A percentile compares a stretch with the other conserved stretches of the same genome.
Conservation (phyloP, 2,797 vertebrate species). For the Syngnathus rostellatus region DNA sequence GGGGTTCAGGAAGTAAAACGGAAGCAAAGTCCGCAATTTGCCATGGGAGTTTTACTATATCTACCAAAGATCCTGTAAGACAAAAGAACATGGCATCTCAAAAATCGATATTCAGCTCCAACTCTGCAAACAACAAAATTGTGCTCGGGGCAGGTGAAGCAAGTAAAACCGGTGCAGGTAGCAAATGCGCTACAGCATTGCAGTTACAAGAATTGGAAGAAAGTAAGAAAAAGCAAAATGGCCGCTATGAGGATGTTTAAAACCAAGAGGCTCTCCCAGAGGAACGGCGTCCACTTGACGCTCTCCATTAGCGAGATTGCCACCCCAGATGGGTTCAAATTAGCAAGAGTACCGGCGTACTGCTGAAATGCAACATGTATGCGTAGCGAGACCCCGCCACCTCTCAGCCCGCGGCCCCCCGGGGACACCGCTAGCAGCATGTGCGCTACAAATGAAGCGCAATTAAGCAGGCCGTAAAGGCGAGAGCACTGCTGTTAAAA, state of each 20-base stretch:
- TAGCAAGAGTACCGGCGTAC: constrained; percentile 58
- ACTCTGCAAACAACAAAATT: constrained; percentile 28
- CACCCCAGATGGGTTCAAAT: constrained; percentile 62
- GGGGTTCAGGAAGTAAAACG: neutral
- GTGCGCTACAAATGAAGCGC: constrained; percentile 45
- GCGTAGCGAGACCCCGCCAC: constrained; percentile 30
- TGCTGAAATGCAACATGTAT: constrained; percentile 45
- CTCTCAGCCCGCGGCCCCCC: neutral
- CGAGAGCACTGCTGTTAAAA: constrained; percentile 20
- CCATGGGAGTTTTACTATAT: too few relatives aligned
- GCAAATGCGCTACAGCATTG: constrained; percentile 17
- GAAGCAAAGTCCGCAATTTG: neutral
- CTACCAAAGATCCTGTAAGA: too few relatives aligned
- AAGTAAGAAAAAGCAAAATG: constrained; percentile 20
- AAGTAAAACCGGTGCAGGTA: constrained; percentile 18
- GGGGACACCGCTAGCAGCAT: constrained; percentile 22
- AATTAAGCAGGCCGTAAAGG: constrained; percentile 32
- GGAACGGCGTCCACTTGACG: constrained; percentile 44
- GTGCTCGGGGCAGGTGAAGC: constrained; percentile 29
- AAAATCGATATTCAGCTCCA: constrained; percentile 39
- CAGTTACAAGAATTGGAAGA: constrained; percentile 14
- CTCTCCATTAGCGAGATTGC: constrained; percentile 65
- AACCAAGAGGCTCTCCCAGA: constrained; percentile 46
- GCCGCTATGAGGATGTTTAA: constrained; percentile 10
- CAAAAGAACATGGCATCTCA: neutral